Base-by-base conservation (phyloP, 2,113 vertebrate species). In the Morone saxatilis region DNA sequence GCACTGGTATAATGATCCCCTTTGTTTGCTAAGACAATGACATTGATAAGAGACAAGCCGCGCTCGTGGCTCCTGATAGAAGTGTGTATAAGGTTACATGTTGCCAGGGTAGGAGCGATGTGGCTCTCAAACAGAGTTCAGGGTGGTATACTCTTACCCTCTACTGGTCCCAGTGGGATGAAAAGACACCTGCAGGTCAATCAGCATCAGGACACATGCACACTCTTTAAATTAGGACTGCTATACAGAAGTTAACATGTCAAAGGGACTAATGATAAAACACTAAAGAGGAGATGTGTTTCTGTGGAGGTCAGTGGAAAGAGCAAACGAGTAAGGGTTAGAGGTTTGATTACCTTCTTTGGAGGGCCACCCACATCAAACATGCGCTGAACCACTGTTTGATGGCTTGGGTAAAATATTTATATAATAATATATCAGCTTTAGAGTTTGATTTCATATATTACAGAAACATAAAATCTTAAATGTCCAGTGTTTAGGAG, bases 1-100 rank as follows among this genome's bases (percentile, higher is more conserved):
- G 80, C 65, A 66, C 78, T 51, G 38, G 86, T 86, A 91, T 89
- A 92, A 93, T 85, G 92, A 95, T 95, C 89, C 89, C 73, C 75
- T 94, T 90, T 94, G 94, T 93, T 94, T 92, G 83, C 86, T 71
- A 83, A 92, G 93, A 96, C 95, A 94, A 94, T 91, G 89, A 87
- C 82, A 89, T 70, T 87, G 91, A 95, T 93, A 90, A 92, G 88
- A 91, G 91, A 93, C 87, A 81, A 81, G 84, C 86, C 19, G 59
- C 56, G 36, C 79, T 71, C 56, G 50, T 87, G 85, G 86, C 86
- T 87, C 90, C 90, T 80, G 81, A 91, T 85, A 90, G 88, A 89
- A 85, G 73, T 85, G 77, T 51, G 88, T 91, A 81, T 93, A 86
- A 81, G 80, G 89, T 94, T 93, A 86, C 92, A 81, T 60, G 84